Conservation (phyloP, 1,140 invertebrate genomes). For the Choristoneura fumiferana region DNA sequence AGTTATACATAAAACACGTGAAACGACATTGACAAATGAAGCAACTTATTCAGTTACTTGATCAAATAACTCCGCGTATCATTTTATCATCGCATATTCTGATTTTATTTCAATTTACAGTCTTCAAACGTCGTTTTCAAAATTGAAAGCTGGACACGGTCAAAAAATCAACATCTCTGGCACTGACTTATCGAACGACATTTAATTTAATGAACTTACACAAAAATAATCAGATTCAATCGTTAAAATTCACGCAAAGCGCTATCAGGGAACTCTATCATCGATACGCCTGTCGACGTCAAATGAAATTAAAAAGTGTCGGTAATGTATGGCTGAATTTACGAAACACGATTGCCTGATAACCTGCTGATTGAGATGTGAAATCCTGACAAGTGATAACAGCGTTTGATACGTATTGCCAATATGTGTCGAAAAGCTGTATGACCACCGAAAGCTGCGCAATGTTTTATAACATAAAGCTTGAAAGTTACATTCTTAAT, state of each 20-base stretch:
- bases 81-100: no score
- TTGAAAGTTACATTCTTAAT: no score
- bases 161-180: not conserved
- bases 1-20: no score
- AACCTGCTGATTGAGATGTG: not conserved
- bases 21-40: no score
- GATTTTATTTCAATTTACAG: no score
- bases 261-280: not conserved
- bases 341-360: not conserved
- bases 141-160: no score
- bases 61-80: no score
- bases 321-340: not conserved
- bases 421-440: no score
- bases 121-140: no score
- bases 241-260: conserved; percentile 9
- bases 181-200: conserved; percentile 10
- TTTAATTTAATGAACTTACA: conserved; percentile 14
- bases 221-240: conserved; percentile 9
- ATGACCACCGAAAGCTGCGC: no score
- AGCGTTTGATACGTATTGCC: conserved; percentile 3
- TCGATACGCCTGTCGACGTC: not conserved
- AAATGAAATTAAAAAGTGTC: not conserved
- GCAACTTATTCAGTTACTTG: no score
- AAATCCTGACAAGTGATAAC: not conserved
- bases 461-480: no score